Base-by-base conservation (phyloP, 2,888 invertebrate species). In the Ectemnius continuus region DNA sequence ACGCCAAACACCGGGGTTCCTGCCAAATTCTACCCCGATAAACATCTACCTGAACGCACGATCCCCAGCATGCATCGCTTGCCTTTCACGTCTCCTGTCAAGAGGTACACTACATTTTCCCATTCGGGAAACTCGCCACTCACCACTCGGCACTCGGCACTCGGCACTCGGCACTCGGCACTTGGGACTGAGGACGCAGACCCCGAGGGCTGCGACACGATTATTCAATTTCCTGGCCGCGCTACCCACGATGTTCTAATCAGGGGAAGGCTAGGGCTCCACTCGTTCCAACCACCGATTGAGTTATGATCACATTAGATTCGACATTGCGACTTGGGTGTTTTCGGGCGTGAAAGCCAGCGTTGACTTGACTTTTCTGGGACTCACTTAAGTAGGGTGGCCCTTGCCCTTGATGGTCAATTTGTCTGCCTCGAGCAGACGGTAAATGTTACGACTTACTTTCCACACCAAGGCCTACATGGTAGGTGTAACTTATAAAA, bases 11-110 rank as follows among this genome's bases (percentile, higher is more conserved):
- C 61, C 23, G 16, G 60, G 48, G 48, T 71, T 36, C 46, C 45
- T 69, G 73, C 61, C 66, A 65, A 67, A 78, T 70, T 60, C 62
- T 75, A 57, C 8, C 5, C 59, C 47, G 78, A 81, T 81, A 75
- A 0, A 13, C 28, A 75, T 81, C 78, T 74, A 71, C 61, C 47
- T n/a, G 62, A 3, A 57, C 26, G 13, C 8, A 14, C 61, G 61
- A 61, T 75, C 67, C 61, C 61, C 56, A 61, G 67, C n/a, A 18
- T 52, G 20, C 36, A 45, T 6, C 23, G 14, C 52, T 59, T 45
- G 18, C n/a, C 8, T 36, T 61, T 61, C 46, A 16, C 13, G 13
- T 13, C 28, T 23, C 26, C 52, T 52, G 52, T 11, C 36, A 36
- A 36, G 36, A 36, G 36, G 6, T 36, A 36, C 36, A 36, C 36